A percentile compares a stretch with the other conserved stretches of the same genome.
phyloP scores from a whole-genome alignment of 2,113 vertebrate genomes.

The Vidua chalybeata region DNA sequence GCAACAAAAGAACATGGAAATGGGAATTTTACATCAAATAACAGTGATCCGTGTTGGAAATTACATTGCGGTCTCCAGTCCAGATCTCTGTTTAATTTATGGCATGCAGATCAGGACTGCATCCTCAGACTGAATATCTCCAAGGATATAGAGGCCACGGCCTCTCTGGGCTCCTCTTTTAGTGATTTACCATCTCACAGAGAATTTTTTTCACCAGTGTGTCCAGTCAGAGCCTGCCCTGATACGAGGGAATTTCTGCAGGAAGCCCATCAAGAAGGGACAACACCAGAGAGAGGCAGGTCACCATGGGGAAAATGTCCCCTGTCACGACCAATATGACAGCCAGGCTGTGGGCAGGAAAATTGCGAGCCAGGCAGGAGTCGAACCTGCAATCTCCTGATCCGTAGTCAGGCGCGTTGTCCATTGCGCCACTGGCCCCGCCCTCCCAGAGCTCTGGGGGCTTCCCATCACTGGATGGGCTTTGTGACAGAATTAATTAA shows the following conservation, averaged over 20 bases:
- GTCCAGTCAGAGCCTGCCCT: background rate
- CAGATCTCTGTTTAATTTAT: background rate
- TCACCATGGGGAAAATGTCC: background rate
- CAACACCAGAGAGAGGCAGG: background rate
- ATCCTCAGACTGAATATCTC: background rate
- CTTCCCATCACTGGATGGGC: background rate
- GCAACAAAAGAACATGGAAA: background rate
- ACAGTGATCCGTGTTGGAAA: background rate
- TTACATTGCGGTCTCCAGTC: fast-evolving
- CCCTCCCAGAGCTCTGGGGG: fast-evolving
- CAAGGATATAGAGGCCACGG: background rate
- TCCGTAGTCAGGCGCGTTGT: conserved; percentile 71
- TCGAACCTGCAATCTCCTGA: conserved; percentile 78
- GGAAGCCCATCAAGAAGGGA: background rate
- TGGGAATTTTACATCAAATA: fast-evolving
- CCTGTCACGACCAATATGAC: background rate
- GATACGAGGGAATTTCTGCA: fast-evolving
- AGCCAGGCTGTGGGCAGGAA: background rate
- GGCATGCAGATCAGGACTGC: background rate
- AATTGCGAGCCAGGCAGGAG: conserved; percentile 71
- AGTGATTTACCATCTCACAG: background rate
- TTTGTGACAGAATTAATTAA: background rate
- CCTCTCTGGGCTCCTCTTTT: background rate
- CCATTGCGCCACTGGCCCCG: conserved; percentile 69
- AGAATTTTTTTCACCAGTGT: background rate